phyloP scores from a whole-genome alignment of 35 echinoderm and acorn worm genomes.

The Ophiothrix spiculata region DNA sequence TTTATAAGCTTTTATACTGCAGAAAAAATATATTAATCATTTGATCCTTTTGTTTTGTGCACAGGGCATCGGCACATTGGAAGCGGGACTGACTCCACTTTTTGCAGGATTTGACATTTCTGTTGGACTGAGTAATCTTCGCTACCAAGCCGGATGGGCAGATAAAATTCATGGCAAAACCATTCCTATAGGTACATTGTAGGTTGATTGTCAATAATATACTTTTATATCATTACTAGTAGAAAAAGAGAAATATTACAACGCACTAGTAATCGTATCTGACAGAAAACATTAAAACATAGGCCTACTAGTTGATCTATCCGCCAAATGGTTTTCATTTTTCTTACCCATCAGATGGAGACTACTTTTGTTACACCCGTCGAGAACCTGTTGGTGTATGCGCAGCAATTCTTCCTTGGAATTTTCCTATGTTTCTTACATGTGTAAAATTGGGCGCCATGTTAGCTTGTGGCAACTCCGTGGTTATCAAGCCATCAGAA shows the following conservation, averaged over 20 bases:
- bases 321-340: constrained; percentile 19
- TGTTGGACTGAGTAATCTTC: constrained; percentile 30
- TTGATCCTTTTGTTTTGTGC: neutral
- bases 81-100: neutral
- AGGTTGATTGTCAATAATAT: too few relatives aligned
- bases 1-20: too few relatives aligned
- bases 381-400: constrained; percentile 87
- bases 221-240: too few relatives aligned
- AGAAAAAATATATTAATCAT: too few relatives aligned
- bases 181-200: constrained; percentile 67
- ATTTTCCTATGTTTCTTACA: constrained; percentile 37
- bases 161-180: constrained; percentile 92
- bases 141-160: constrained; percentile 84
- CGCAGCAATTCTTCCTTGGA: constrained; percentile 81
- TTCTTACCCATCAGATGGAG: constrained; percentile 49
- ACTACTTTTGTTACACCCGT: constrained; percentile 69
- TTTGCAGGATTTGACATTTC: neutral
- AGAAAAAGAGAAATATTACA: too few relatives aligned
- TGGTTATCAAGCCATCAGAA: constrained; percentile 59
- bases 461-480: constrained; percentile 55
- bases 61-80: neutral
- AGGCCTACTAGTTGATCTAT: too few relatives aligned
- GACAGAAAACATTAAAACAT: too few relatives aligned
- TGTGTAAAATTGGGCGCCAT: constrained; percentile 39
- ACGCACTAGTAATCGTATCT: too few relatives aligned